Base-by-base conservation (phyloP, 2,797 vertebrate genomes). In the Hyperoplus lanceolatus region DNA sequence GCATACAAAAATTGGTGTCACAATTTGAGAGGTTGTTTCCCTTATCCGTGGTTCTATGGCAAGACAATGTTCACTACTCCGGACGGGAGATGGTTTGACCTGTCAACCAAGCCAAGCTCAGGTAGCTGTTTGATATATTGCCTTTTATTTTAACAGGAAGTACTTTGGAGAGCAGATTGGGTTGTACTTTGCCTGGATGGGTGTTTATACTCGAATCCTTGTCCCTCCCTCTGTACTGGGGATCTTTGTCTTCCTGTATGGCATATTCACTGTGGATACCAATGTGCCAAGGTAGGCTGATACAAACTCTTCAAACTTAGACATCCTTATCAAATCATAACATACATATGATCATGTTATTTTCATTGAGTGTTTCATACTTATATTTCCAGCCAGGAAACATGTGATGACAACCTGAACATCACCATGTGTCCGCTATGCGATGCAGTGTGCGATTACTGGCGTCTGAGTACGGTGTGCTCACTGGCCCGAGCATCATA, bases 81-180 rank as follows among this genome's bases (percentile, higher is more conserved):
- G 42, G 6, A 65, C 13, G n/a, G 42, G 36, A 64, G n/a, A 21
- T 65, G 7, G 63, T 36, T 9, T 6, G 2, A 54, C 18, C 8
- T 21, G 29, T 49, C 8, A 41, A n/a, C 21, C 4, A 0, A 11
- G 29, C 8, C 39, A 69, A 51, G 58, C 15, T 6, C 15, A n/a
- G 21, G 16, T 8, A 66, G 38, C n/a, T 21, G 3, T 10, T 6
- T 85, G 6, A 75, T 41, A 5, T 1, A 0, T 48, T 70, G 5
- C 46, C 43, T 86, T 29, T 59, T 80, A 16, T 83, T 8, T 83
- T 55, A 50, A 76, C 91, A 99, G 98, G 88, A 99, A 97, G 80
- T 99, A 99, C 93, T 99, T 99, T 95, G 98, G 98, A 86, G 98
- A 99, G 93, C 97, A 98, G 93, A 99, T 99, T 67, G 97, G 97